Conservation (phyloP, 2,797 vertebrate species). For the Chaetophractus vellerosus region DNA sequence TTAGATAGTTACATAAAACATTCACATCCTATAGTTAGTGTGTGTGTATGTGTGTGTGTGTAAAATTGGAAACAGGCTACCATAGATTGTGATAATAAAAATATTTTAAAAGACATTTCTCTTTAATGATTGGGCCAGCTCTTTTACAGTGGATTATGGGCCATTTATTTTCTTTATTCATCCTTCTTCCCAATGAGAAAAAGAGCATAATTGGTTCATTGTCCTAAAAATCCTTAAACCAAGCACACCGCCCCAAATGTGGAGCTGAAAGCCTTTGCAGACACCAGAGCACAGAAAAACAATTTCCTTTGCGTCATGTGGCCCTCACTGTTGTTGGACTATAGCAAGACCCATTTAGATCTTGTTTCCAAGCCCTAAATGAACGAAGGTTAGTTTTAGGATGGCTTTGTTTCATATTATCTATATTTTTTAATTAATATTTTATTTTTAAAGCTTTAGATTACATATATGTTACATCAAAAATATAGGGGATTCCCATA, state of each 20-base stretch:
- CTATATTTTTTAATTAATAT: constrained; percentile 49
- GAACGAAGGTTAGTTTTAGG: background rate
- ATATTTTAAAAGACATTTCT: constrained; percentile 29
- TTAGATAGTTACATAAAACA: background rate
- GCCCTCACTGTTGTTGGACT: background rate
- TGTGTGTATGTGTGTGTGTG: background rate
- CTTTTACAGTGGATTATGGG: background rate
- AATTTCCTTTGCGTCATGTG: background rate
- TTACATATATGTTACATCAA: too few species aligned
- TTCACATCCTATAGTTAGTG: background rate
- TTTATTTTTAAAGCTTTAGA: too few species aligned
- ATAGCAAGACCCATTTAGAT: background rate
- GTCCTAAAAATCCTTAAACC: constrained; percentile 53
- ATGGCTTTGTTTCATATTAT: background rate
- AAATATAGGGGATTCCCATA: too few species aligned
- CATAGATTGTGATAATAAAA: background rate
- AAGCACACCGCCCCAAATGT: background rate
- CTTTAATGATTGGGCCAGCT: background rate
- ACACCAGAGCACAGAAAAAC: background rate
- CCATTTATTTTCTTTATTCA: constrained; percentile 9
- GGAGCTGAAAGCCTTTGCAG: background rate
- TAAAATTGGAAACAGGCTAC: background rate
- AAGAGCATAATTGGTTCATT: background rate
- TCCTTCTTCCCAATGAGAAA: constrained; percentile 63
- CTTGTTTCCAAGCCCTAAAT: background rate